Conservation (phyloP, 1,140 invertebrate species). For the Acromyrmex charruanus region DNA sequence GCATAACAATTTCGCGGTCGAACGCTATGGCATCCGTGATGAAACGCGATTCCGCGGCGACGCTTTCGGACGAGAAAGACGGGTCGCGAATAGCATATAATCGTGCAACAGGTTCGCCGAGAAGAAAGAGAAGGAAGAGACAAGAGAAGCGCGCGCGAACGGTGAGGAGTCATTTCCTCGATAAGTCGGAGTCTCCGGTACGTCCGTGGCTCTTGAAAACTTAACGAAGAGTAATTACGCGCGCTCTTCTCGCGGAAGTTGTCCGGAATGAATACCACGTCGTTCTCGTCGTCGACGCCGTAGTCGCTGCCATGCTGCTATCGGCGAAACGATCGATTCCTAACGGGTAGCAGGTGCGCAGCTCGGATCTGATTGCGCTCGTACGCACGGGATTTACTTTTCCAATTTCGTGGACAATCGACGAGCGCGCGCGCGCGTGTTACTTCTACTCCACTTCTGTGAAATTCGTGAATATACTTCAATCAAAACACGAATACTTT, state of each 20-base stretch:
- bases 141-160: constrained; percentile 1
- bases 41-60: constrained; percentile 39
- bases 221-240: constrained; percentile 67
- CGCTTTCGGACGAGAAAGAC: constrained; percentile 6
- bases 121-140: constrained; percentile 54
- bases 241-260: constrained; percentile 58
- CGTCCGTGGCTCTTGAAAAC: constrained; percentile 57
- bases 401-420: constrained; percentile 55
- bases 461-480: constrained; percentile 36
- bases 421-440: constrained; percentile 16
- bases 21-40: constrained; percentile 39
- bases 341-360: constrained; percentile 36
- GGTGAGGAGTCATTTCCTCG: constrained; percentile 59
- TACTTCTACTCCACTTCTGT: constrained; percentile 6
- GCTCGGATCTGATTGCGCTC: constrained; percentile 40
- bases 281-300: constrained; percentile 5
- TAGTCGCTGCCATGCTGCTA: not conserved
- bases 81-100: constrained; percentile 5
- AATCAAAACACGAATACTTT: not conserved
- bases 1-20: constrained; percentile 46
- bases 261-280: constrained; percentile 49
- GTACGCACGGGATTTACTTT: constrained; percentile 52
- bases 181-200: constrained; percentile 60
- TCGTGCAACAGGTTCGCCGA: constrained; percentile 68
- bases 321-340: constrained; percentile 48